Conservation (phyloP, 2,888 invertebrate species). For the Papilio elwesi region DNA sequence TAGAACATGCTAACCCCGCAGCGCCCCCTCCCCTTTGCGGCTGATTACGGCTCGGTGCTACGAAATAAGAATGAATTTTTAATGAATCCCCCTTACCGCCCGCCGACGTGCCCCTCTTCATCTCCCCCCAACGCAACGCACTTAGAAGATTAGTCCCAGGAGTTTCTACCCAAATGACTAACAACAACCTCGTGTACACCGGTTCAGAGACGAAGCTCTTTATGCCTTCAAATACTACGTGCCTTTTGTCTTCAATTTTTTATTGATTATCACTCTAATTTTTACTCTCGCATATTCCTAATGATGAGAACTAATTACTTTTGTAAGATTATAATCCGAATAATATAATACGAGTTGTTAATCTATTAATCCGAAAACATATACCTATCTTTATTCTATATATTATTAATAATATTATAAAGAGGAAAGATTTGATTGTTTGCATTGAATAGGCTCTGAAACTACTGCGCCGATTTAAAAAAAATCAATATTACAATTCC, state of each 20-base stretch:
- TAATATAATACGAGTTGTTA: too few relatives aligned
- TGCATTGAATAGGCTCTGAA: too few relatives aligned
- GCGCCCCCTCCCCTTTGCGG: conserved; percentile 59
- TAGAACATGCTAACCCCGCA: conserved; percentile 56
- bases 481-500: too few relatives aligned
- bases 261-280: neutral
- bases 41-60: conserved; percentile 74
- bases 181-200: conserved; percentile 58
- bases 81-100: conserved; percentile 67
- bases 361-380: too few relatives aligned
- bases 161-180: conserved; percentile 69
- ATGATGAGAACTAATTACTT: too few relatives aligned
- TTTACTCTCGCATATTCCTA: neutral
- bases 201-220: conserved; percentile 48
- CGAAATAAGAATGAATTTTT: conserved; percentile 84
- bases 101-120: conserved; percentile 49
- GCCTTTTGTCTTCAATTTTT: conserved; percentile 27
- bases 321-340: too few relatives aligned
- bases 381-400: too few relatives aligned
- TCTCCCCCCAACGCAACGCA: conserved; percentile 70
- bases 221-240: conserved; percentile 41
- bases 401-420: too few relatives aligned
- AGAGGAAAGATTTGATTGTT: too few relatives aligned
- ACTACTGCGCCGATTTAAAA: too few relatives aligned
- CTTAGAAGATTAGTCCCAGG: conserved; percentile 83